A percentile compares a stretch with the other conserved stretches of the same genome.
phyloP scores from a whole-genome alignment of 2,888 invertebrate genomes.

The Dynastes maya region DNA sequence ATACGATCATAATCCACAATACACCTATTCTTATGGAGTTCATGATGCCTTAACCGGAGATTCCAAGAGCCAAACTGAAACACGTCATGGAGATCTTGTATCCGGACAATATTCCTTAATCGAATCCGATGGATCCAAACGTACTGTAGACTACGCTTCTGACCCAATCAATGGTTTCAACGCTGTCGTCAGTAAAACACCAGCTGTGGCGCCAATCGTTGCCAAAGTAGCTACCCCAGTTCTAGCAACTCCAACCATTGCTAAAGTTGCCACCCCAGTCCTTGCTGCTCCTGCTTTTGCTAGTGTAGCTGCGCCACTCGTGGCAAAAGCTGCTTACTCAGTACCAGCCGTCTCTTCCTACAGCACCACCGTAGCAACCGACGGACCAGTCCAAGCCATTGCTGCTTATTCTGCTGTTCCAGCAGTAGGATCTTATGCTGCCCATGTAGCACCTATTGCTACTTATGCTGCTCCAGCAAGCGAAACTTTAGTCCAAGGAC shows the following conservation, averaged over 20 bases:
- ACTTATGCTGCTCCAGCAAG: constrained; percentile 59
- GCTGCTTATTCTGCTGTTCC: constrained; percentile 49
- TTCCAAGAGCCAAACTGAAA: constrained; percentile 76
- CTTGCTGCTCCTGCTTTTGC: constrained; percentile 52
- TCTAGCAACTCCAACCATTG: constrained; percentile 54
- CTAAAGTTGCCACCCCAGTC: constrained; percentile 35
- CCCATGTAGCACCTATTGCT: constrained; percentile 61
- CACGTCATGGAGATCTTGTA: constrained; percentile 77
- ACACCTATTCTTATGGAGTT: constrained; percentile 75
- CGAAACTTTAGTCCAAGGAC: constrained; percentile 18
- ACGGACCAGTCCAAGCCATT: constrained; percentile 59
- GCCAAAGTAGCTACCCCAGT: constrained; percentile 59
- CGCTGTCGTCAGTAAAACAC: constrained; percentile 73
- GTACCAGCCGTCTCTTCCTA: constrained; percentile 36
- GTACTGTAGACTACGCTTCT: constrained; percentile 77
- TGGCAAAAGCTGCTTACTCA: constrained; percentile 43
- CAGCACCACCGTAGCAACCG: constrained; percentile 14
- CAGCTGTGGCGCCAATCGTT: constrained; percentile 67
- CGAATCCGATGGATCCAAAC: constrained; percentile 77
- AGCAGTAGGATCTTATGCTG: constrained; percentile 55
- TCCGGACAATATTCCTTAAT: constrained; percentile 75
- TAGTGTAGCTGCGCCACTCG: constrained; percentile 18
- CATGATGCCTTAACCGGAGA: constrained; percentile 75
- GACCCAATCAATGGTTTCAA: constrained; percentile 74
- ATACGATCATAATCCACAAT: constrained; percentile 71